These are phyloP conservation scores for Muscicapa striata DNA, from an alignment of 2,797 vertebrate genomes.

Conservation along the genomic window DNA sequence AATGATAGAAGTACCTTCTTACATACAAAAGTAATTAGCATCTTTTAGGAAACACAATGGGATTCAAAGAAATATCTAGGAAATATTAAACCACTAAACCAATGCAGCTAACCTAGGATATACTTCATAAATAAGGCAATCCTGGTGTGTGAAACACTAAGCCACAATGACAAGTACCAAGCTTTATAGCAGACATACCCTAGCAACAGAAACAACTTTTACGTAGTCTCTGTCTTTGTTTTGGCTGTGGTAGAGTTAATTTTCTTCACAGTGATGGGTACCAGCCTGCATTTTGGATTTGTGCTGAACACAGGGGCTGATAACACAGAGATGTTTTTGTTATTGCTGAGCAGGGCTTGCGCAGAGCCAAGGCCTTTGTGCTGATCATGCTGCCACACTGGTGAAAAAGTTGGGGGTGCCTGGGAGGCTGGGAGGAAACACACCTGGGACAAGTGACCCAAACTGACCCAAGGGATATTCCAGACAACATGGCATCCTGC, in stretches of 20 bases:
- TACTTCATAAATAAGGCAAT: neutral
- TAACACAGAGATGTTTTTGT: neutral
- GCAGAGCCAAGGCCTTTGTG: neutral
- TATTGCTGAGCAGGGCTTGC: neutral
- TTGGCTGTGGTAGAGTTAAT: neutral
- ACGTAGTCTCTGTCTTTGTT: neutral
- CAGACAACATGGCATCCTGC: neutral
- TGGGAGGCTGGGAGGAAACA: neutral
- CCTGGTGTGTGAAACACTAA: neutral
- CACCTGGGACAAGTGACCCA: neutral
- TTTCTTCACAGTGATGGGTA: neutral
- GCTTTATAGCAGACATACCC: neutral
- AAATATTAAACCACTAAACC: neutral
- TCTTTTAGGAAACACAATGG: neutral
- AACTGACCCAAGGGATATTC: neutral
- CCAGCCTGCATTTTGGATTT: rapidly evolving
- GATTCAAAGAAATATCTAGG: neutral
- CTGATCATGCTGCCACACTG: rapidly evolving
- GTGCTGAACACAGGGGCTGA: neutral
- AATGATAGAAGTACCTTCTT: neutral
- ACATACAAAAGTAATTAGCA: neutral
- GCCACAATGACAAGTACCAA: neutral
- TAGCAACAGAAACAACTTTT: neutral
- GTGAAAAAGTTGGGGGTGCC: rapidly evolving
- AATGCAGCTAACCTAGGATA: neutral